Base-by-base conservation (phyloP, 2,888 invertebrate species). In the Venustoraphidia nigricollis region DNA sequence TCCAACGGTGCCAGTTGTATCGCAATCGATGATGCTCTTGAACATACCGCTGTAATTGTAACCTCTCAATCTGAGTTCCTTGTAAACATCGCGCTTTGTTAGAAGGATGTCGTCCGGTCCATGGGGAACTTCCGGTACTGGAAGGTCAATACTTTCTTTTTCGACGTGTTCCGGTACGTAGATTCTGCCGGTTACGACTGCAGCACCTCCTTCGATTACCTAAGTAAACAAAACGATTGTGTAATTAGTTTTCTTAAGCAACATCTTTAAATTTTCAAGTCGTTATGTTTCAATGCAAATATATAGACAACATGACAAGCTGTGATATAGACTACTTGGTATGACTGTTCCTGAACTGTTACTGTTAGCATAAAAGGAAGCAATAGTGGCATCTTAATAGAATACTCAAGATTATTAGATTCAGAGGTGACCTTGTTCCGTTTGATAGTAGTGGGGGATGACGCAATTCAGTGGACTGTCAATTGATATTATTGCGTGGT, bases 151-250 rank as follows among this genome's bases (percentile, higher is more conserved):
- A 60, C 72, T 71, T 50, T 75, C 72, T 49, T 73, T 70, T 0
- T 74, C 74, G 0, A 73, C 70, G 41, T 75, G 69, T 56, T 73
- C 71, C 50, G 76, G 72, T 2, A 72, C 70, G 45, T 74, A 75
- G 46, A 87, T 76, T 13, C 66, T 71, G 36, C 88, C 88, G 0
- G 81, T 81, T 1, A 82, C 81, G 34, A 88, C 75, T 0, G 82
- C 73, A 0, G 76, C 75, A 4, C 77, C 77, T 3, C 78, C 77
- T 62, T 85, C 83, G 1, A 81, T 75, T 41, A 83, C 72, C 75
- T 80, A 61, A 62, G 53, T 54, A 37, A 40, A 50, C 8, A 41
- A 13, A 34, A 48, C 27, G 10, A 39, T 44, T 8, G 37, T 10
- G 9, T 41, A 13, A 3, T 52, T 45, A 17, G 36, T 17, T 17